Conservation (phyloP, 2,888 invertebrate genomes). For the Callinectes sapidus region DNA sequence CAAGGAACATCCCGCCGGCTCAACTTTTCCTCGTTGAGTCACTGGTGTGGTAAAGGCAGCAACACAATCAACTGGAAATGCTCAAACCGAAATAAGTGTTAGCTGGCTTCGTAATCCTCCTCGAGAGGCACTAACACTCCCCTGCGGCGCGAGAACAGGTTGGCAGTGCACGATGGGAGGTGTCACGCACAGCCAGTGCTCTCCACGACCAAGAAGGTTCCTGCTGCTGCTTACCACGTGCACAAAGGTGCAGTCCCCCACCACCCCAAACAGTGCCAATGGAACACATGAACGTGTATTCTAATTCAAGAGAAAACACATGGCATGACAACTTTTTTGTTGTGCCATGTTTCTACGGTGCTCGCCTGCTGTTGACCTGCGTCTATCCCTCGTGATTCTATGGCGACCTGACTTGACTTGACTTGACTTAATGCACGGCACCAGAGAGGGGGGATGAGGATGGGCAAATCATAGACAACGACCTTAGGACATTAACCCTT, state of each 20-base stretch:
- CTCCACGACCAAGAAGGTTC: neutral
- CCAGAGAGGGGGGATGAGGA: neutral
- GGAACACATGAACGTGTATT: too few relatives aligned
- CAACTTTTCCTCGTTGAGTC: neutral
- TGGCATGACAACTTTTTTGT: neutral
- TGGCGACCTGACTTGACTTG: too few relatives aligned
- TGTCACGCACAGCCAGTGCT: neutral
- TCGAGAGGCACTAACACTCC: neutral
- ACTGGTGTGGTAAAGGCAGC: neutral
- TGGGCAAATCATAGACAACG: neutral
- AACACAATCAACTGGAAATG: neutral
- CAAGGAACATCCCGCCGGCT: neutral
- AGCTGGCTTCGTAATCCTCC: neutral
- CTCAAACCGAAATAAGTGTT: neutral
- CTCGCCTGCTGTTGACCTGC: neutral
- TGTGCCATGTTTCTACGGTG: neutral
- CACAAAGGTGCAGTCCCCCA: neutral
- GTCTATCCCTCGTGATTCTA: neutral
- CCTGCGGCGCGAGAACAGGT: neutral
- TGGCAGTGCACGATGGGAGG: neutral
- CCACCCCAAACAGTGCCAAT: neutral
- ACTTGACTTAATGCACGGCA: too few relatives aligned
- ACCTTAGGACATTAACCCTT: neutral
- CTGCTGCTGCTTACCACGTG: neutral
- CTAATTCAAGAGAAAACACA: neutral